phyloP scores from a whole-genome alignment of 1,140 invertebrate genomes.

The Idris sp. region DNA sequence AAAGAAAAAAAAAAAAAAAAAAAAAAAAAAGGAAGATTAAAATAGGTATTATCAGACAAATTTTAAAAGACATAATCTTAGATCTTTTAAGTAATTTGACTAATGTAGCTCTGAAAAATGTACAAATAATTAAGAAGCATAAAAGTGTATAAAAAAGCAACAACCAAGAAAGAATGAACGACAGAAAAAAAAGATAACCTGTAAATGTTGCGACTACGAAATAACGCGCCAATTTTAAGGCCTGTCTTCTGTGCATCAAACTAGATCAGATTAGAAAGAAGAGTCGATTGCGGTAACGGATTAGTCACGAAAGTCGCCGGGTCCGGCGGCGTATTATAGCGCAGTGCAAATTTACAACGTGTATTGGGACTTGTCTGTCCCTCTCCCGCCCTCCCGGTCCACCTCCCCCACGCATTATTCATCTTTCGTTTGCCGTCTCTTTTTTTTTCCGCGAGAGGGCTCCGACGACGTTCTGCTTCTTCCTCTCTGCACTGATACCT shows the following conservation, averaged over 20 bases:
- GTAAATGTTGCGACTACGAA: too few species aligned
- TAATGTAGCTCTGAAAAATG: too few species aligned
- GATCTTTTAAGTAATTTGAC: too few species aligned
- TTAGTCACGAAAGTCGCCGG: conserved; percentile 69
- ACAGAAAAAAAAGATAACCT: too few species aligned
- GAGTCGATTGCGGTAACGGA: conserved; percentile 69
- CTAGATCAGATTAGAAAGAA: conserved; percentile 52
- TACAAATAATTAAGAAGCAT: too few species aligned
- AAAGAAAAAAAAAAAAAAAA: too few species aligned
- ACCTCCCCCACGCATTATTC: conserved; percentile 74
- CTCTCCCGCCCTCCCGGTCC: conserved; percentile 45
- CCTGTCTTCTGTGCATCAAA: conserved; percentile 5
- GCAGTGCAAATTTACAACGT: conserved; percentile 39
- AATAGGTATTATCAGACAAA: too few species aligned
- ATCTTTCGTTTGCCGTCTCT: conserved; percentile 68
- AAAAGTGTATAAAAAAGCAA: too few species aligned
- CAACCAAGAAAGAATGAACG: too few species aligned
- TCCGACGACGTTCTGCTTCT: conserved; percentile 41
- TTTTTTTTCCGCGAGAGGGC: conserved; percentile 58
- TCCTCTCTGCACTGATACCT: conserved; percentile 38
- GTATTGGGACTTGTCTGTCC: conserved; percentile 48
- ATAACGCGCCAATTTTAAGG: too few species aligned
- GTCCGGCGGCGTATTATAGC: conserved; percentile 46
- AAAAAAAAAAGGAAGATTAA: too few species aligned
- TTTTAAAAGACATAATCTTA: too few species aligned